Conservation (phyloP, 2,888 invertebrate genomes). For the Hydraecia micacea region DNA sequence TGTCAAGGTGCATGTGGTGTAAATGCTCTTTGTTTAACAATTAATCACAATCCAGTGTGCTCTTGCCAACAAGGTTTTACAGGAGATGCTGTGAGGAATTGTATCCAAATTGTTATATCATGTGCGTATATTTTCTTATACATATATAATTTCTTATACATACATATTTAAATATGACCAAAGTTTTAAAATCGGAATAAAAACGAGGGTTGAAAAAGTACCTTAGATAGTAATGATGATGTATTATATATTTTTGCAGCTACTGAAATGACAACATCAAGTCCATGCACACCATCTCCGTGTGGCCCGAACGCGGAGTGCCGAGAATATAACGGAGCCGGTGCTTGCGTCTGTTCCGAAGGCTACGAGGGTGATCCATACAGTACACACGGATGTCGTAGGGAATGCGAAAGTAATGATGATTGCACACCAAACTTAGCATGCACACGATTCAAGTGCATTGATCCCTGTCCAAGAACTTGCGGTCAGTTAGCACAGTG, state of each 20-base stretch:
- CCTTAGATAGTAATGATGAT: background rate
- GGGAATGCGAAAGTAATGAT: slow-evolving; percentile 94
- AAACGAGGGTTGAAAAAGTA: background rate
- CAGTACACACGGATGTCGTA: slow-evolving; percentile 92
- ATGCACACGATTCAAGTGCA: slow-evolving; percentile 95
- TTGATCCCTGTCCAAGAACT: slow-evolving; percentile 95
- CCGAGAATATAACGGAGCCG: slow-evolving; percentile 94
- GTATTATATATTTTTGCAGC: slow-evolving; percentile 79
- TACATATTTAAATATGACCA: background rate
- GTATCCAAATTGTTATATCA: slow-evolving; percentile 89
- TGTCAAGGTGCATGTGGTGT: slow-evolving; percentile 94
- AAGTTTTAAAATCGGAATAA: background rate
- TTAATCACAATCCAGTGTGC: slow-evolving; percentile 95
- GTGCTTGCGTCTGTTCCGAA: slow-evolving; percentile 95
- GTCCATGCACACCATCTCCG: slow-evolving; percentile 95
- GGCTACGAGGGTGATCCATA: slow-evolving; percentile 96
- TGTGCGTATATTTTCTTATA: slow-evolving; percentile 73
- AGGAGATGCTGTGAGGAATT: slow-evolving; percentile 94
- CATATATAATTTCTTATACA: slow-evolving; percentile 24
- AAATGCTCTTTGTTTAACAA: slow-evolving; percentile 95
- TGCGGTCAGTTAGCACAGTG: slow-evolving; percentile 96
- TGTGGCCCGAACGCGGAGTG: slow-evolving; percentile 97
- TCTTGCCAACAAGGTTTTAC: slow-evolving; percentile 95
- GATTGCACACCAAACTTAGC: slow-evolving; percentile 94
- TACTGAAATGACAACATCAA: slow-evolving; percentile 91